These are phyloP conservation scores for Melanogrammus aeglefinus DNA, from an alignment of 2,797 vertebrate genomes.

Conservation along the genomic window DNA sequence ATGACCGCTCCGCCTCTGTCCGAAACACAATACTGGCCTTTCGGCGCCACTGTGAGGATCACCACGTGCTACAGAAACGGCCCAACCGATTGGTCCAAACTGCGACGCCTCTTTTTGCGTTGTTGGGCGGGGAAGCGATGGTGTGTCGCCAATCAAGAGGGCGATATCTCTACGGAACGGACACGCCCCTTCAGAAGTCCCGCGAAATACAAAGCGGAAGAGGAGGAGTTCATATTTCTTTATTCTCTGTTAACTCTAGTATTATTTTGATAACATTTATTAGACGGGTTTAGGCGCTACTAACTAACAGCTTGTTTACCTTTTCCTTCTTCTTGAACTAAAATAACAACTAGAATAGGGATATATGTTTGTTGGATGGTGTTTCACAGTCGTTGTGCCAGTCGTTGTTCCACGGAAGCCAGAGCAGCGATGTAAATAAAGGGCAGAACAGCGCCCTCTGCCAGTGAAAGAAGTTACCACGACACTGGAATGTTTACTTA, in stretches of 20 bases:
- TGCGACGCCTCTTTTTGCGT: constrained; percentile 24
- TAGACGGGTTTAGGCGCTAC: no score
- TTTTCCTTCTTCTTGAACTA: no score
- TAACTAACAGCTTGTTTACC: no score
- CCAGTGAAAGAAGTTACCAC: no score
- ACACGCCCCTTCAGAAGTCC: constrained; percentile 41
- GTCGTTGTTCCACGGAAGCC: no score
- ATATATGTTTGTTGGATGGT: no score
- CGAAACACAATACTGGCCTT: constrained; percentile 47
- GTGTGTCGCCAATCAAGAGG: constrained; percentile 65
- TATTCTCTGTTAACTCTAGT: background rate
- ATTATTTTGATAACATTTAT: no score
- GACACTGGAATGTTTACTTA: no score
- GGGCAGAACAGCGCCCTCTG: no score
- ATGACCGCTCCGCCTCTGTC: rapidly evolving
- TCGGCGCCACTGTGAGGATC: constrained; percentile 73
- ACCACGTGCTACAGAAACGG: background rate
- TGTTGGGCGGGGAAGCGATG: constrained; percentile 23
- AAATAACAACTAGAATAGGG: no score
- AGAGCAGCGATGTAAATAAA: no score
- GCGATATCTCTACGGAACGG: rapidly evolving
- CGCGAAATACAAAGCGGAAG: constrained; percentile 67
- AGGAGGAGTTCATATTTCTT: background rate
- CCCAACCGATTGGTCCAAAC: constrained; percentile 54
- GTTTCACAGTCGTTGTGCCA: no score